phyloP scores from a whole-genome alignment of 2,797 vertebrate species.

The Florisuga fusca region DNA sequence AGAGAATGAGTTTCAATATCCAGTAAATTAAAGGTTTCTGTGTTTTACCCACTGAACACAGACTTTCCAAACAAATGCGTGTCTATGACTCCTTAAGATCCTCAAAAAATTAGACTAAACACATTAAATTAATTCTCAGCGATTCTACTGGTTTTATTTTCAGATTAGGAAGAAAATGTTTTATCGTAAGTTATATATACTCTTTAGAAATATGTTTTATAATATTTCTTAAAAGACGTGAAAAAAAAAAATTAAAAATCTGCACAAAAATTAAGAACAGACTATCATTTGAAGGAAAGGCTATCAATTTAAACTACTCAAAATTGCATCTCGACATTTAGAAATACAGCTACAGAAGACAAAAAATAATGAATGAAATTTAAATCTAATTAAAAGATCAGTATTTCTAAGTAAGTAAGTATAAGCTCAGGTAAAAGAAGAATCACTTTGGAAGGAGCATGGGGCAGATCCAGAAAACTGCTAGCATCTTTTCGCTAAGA shows the following conservation, averaged over 20 bases:
- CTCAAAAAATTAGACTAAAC: background rate
- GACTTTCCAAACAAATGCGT: background rate
- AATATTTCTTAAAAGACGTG: background rate
- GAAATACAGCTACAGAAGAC: background rate
- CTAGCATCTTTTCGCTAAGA: background rate
- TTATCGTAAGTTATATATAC: background rate
- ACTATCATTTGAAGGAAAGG: background rate
- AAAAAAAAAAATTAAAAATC: background rate
- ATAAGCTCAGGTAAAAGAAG: background rate
- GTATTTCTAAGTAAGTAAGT: background rate
- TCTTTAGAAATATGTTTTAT: background rate
- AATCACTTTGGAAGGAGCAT: background rate
- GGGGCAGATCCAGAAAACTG: background rate
- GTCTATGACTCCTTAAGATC: background rate
- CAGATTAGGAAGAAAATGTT: background rate
- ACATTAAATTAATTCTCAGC: background rate
- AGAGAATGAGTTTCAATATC: background rate
- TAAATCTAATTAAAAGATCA: background rate
- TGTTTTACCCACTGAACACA: background rate
- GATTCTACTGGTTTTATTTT: background rate
- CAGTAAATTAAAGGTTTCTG: background rate
- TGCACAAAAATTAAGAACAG: background rate
- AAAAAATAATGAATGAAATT: background rate
- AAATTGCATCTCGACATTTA: background rate
- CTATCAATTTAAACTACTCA: background rate